A percentile compares a stretch with the other conserved stretches of the same genome.
phyloP scores from a whole-genome alignment of 2,113 vertebrate genomes.

The Cochlearius cochlearius region DNA sequence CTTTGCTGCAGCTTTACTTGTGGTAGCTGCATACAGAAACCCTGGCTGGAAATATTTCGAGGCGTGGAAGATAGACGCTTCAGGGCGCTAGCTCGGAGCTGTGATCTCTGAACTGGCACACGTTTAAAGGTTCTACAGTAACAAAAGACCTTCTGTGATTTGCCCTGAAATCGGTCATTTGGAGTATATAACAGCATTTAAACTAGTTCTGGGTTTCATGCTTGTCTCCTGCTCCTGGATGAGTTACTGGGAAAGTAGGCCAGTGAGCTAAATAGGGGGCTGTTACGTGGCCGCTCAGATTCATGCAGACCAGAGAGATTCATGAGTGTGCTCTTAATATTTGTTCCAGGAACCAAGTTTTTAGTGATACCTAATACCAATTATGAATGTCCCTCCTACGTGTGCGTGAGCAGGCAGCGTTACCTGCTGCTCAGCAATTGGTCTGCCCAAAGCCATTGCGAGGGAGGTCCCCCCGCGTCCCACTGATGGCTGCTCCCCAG shows the following conservation, averaged over 20 bases:
- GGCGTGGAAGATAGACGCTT: background rate
- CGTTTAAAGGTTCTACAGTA: background rate
- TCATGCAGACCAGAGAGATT: background rate
- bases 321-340: accelerated
- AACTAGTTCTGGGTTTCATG: background rate
- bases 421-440: background rate
- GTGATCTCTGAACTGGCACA: background rate
- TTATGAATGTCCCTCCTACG: background rate
- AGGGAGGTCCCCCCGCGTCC: background rate
- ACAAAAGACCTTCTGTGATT: background rate
- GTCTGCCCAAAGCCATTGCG: background rate
- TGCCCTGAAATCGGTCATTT: background rate
- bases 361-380: accelerated
- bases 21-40: background rate
- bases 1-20: background rate
- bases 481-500: background rate
- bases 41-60: background rate
- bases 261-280: background rate
- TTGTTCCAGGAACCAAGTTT: background rate
- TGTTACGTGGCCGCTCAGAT: accelerated
- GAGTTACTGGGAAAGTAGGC: background rate
- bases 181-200: background rate
- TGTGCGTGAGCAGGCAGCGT: accelerated
- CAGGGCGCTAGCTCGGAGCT: background rate
- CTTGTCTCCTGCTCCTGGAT: background rate